These are phyloP conservation scores for Theonella swinhoei DNA, from an alignment of 37 sponge, comb jelly and placozoan genomes.

Conservation along the genomic window DNA sequence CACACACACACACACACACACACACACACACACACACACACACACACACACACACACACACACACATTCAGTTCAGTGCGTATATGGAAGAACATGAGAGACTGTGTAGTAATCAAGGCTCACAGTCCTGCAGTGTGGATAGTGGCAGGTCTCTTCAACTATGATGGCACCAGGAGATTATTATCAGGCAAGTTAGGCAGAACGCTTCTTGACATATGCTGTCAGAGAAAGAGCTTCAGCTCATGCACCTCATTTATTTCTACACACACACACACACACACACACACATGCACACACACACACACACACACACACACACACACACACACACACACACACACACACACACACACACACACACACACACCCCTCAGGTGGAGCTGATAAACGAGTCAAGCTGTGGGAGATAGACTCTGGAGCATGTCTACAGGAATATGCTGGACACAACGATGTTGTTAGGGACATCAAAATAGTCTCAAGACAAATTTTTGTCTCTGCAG, in stretches of 20 bases:
- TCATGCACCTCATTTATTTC: too few species aligned
- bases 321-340: too few species aligned
- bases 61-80: slow-evolving; percentile 65
- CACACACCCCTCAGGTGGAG: slow-evolving; percentile 57
- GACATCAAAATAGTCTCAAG: slow-evolving; percentile 56
- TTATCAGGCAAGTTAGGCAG: slow-evolving; percentile 48
- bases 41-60: too few species aligned
- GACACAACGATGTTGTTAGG: slow-evolving; percentile 77
- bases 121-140: slow-evolving; percentile 71
- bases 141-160: slow-evolving; percentile 38
- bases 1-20: too few species aligned
- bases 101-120: slow-evolving; percentile 26
- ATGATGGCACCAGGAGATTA: slow-evolving; percentile 47
- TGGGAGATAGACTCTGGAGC: slow-evolving; percentile 55
- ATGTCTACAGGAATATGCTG: slow-evolving; percentile 64
- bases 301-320: too few species aligned
- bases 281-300: too few species aligned
- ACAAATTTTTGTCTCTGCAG: slow-evolving; percentile 63
- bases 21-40: too few species aligned
- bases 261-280: too few species aligned
- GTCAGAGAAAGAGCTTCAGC: too few species aligned
- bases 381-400: slow-evolving; percentile 45
- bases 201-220: too few species aligned
- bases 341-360: too few species aligned
- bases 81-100: slow-evolving; percentile 24